These are phyloP conservation scores for Lasioglossum marginatum DNA, from an alignment of 2,888 invertebrate genomes.

Conservation along the genomic window DNA sequence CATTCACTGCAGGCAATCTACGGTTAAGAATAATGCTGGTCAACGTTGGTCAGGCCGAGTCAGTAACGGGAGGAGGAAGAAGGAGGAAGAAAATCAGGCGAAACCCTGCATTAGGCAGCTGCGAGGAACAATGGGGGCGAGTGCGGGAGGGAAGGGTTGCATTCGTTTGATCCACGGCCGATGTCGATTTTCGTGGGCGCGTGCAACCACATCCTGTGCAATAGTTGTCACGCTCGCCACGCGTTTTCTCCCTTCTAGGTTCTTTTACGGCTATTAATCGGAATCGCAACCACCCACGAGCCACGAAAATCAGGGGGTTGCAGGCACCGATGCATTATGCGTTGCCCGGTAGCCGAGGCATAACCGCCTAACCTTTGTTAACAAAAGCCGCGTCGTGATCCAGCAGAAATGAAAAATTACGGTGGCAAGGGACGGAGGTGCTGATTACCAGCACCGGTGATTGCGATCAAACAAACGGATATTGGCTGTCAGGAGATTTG, in stretches of 20 bases:
- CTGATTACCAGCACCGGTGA: not conserved
- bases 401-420: conserved; percentile 9
- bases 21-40: not conserved
- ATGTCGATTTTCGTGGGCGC: conserved; percentile 64
- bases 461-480: not conserved
- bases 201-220: conserved; percentile 70
- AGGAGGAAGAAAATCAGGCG: not conserved
- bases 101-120: conserved; percentile 57
- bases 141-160: conserved; percentile 53
- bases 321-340: conserved; percentile 5
- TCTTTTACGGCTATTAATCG: conserved; percentile 42
- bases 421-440: not conserved
- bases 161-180: conserved; percentile 61
- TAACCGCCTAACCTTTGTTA: conserved; percentile 20
- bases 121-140: conserved; percentile 35
- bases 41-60: not conserved
- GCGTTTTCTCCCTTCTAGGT: conserved; percentile 20
- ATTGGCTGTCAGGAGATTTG: not conserved
- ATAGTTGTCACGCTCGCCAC: conserved; percentile 68
- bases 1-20: not conserved
- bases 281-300: conserved; percentile 60
- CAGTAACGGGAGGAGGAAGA: not conserved
- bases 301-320: conserved; percentile 47
- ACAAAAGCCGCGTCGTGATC: conserved; percentile 1
- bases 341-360: conserved; percentile 1